Base-by-base conservation (phyloP, 2,888 invertebrate genomes). In the Pycnomerus fuliginosus region DNA sequence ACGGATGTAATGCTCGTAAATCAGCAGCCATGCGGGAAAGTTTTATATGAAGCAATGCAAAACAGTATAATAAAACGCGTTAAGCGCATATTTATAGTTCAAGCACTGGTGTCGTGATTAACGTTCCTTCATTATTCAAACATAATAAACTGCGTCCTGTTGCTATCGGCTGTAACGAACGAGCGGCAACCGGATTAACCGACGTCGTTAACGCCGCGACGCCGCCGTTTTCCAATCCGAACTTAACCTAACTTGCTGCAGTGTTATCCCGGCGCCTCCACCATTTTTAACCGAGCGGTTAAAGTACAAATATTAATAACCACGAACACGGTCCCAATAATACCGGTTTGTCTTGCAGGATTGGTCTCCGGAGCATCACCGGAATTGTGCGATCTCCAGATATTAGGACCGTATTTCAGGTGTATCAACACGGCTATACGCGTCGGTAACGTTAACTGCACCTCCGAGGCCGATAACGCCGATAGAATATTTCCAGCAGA, bases 61-160 rank as follows among this genome's bases (percentile, higher is more conserved):
- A 67, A 66, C 65, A 61, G 65, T 59, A 62, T 65, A 66, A 69
- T 68, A 68, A 69, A 68, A 68, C 65, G 64, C 67, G 65, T 64
- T 66, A 65, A 67, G 64, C 65, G 64, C 67, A 64, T 69, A 70
- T 69, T 70, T 69, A 69, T 68, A 66, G 67, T 67, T 60, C 63
- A 57, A 62, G 65, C 62, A 57, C 63, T 62, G 61, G 65, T 67
- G 66, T 64, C 64, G 66, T 69, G 69, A 69, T 69, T 68, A 68
- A 69, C 67, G 61, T 61, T 48, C 50, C 51, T 64, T 66, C 68
- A 68, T 69, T 67, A 69, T 67, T 69, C 67, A 68, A 63, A 60
- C 62, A 44, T 61, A 65, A 62, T 62, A 62, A 60, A 65, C 61
- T 61, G 56, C 62, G 61, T 62, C 62, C 59, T 59, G 61, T 59